Evolutionary conservation across 2,888 invertebrate species (phyloP), one percentile per base, ranked within the genome.

Genomic region (Campaea margaritaria): DNA sequence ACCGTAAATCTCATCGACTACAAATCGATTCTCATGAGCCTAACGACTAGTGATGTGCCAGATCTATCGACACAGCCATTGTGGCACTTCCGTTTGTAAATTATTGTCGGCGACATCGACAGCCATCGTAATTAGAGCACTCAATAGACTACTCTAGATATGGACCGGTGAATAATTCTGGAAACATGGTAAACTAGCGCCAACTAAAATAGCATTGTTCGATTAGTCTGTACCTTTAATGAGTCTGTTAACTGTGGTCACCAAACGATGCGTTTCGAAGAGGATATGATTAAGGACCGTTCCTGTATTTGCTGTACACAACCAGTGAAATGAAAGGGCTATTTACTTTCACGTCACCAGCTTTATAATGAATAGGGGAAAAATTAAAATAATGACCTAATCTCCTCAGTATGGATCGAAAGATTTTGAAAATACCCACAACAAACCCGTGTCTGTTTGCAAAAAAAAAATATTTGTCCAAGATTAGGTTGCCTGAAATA

Each of bases 81-180:
- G 36, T 47, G 31, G 47, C 34, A n/a, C 42, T 47, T 43, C 60
- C 55, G 55, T 60, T 45, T 58, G 62, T 61, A 63, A 65, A 60
- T n/a, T n/a, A n/a, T 60, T 58, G 61, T 60, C 62, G 54, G 56
- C 62, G 56, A 61, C 61, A 43, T 60, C 53, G 58, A 48, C 62
- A 59, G 34, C 34, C 57, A 14, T 39, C 57, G 63, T 66, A 65
- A 68, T 68, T 65, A 65, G 57, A 41, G 36, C 59, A 57, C 55
- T 65, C 60, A 34, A 48, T 39, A 47, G 62, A 49, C 64, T 44
- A 58, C 54, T 54, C 61, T 62, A 45, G 56, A 52, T 49, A 56
- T 61, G 44, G 48, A 52, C 48, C 44, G 14, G 27, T 47, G n/a
- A 1, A 0, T 11, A 39, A 38, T 38, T 38, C 38, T 39, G 14